Evolutionary conservation across 2,113 vertebrate species (phyloP), one percentile per base, ranked within the genome.

Genomic region (Amblyopsis rosae): DNA sequence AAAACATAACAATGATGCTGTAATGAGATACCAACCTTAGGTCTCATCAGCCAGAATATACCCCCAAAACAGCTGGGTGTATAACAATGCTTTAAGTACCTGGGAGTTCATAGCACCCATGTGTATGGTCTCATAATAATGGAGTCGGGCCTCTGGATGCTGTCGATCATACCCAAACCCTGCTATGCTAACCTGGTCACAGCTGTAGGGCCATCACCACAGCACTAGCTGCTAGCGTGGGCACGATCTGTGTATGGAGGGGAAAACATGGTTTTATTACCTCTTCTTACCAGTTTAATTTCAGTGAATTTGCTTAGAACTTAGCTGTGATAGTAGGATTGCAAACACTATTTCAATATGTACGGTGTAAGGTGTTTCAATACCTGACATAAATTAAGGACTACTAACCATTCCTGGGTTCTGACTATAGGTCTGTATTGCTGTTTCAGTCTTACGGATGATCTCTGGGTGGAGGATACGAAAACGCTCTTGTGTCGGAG

Each of bases 141-240:
- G 93, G 32, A 94, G 90, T 19, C 80, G 77, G 19, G 90, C 79
- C 13, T 76, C 76, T 0, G 91, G 92, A 56, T 93, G 90, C 66
- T 87, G 81, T 82, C 93, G 82, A 65, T 94, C 82, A 1, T 94
- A 94, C 4, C 92, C 92, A 59, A 94, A 94, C 9, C 93, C 93
- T 41, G 91, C 92, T 56, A 94, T 73, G 63, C 91, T 94, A 41
- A 94, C 92, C 72, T 94, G 91, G 79, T 94, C 93, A 94, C 59
- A 94, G 67, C 81, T 93, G 92, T 66, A 94, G 53, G 17, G 93
- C 93, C 84, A 91, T 82, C 69, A 92, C 89, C 64, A 92, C 85
- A 0, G 91, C 92, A n/a, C 76, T 82, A 51, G 90, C 84, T 3
- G 92, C 92, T 6, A 92, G 45, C 0, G 93, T 94, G 4, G 93